These are phyloP conservation scores for Drosophila imparisetae DNA, from an alignment of 2,888 invertebrate genomes.

Conservation along the genomic window DNA sequence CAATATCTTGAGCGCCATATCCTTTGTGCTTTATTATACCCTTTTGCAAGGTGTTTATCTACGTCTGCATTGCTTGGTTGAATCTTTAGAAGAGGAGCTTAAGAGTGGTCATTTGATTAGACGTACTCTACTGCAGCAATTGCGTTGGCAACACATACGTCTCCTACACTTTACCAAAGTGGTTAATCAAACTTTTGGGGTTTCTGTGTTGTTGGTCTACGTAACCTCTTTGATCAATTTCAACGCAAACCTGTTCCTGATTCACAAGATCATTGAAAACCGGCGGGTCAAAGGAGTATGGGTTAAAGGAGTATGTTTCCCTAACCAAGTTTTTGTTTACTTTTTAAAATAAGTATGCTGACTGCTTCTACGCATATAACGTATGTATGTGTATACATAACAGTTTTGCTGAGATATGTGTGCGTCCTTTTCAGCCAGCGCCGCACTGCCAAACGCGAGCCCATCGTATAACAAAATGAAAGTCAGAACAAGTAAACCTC, in stretches of 20 bases:
- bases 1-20: constrained; percentile 50
- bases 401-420: background rate
- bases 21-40: constrained; percentile 51
- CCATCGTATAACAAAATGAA: constrained; percentile 23
- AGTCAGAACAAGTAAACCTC: background rate
- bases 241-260: constrained; percentile 55
- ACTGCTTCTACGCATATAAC: no score
- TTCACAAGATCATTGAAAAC: constrained; percentile 50
- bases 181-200: constrained; percentile 44
- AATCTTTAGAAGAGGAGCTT: constrained; percentile 33
- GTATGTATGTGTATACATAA: background rate
- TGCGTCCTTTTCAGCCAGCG: constrained; percentile 6
- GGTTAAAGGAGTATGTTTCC: no score
- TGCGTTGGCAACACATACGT: constrained; percentile 43
- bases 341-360: no score
- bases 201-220: constrained; percentile 51
- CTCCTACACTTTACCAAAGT: constrained; percentile 45
- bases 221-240: constrained; percentile 57
- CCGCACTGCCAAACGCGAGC: constrained; percentile 7
- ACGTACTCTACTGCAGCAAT: constrained; percentile 27
- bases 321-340: no score
- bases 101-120: constrained; percentile 5
- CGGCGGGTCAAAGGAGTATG: constrained; percentile 28
- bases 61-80: constrained; percentile 39
- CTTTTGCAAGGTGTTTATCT: constrained; percentile 45